Base-by-base conservation (phyloP, 2,888 invertebrate species). In the Hydriomena furcata region DNA sequence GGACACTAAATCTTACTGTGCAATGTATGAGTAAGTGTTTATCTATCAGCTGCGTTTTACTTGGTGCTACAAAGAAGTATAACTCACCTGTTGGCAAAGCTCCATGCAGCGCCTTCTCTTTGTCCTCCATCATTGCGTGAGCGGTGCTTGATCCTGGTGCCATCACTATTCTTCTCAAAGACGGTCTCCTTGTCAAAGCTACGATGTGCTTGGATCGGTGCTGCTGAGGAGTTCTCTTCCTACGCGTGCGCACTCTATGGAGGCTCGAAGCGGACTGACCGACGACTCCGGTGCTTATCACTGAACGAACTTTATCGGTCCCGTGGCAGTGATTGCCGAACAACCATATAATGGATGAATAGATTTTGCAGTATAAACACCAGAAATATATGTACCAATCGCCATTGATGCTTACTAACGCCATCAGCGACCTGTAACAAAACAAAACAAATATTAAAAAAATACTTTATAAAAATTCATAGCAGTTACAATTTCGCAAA, bases 141-240 rank as follows among this genome's bases (percentile, higher is more conserved):
- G 91, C 90, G 54, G 92, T 91, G 69, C 85, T 87, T 41, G 91
- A 86, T 82, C 89, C 90, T 36, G 92, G 92, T 69, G 92, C 91
- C 92, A 92, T 92, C 12, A 84, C 88, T 59, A 87, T 87, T 66
- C 87, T 82, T 68, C 85, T 83, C 45, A 87, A 64, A 52, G 88
- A 88, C 55, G 84, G 82, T 84, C 87, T 87, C 58, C 87, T 79
- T 52, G 82, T 78, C 69, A 89, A 76, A 59, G 88, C 85, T 61
- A 86, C 82, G 56, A 82, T 78, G 64, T 86, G 83, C 68, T 87
- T 90, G 17, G 68, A 68, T 51, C 84, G 79, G 62, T 79, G 70
- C 63, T 78, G 83, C 69, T 79, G 82, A 44, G 72, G 73, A 49
- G 77, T 65, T 72, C 71, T 82, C 63, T 78, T 77, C 36, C 85